Conservation (phyloP, 2,113 vertebrate genomes). For the Solea senegalensis region DNA sequence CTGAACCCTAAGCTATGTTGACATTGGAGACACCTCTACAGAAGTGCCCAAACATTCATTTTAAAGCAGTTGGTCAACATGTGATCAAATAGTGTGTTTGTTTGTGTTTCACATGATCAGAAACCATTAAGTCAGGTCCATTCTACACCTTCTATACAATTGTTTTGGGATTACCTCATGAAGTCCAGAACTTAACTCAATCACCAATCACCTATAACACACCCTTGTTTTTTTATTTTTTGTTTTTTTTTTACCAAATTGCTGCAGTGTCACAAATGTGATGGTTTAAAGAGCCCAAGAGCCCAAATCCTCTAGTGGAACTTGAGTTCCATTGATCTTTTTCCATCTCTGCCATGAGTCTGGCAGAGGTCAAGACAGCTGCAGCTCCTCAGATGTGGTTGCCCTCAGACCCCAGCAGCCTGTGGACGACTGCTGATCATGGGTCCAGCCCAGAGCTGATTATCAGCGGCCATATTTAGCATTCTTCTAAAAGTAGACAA, state of each 20-base stretch:
- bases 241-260: conserved; percentile 3
- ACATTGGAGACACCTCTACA: no score
- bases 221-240: background rate
- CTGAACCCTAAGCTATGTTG: no score
- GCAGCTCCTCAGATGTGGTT: conserved; percentile 52
- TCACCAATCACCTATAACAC: no score
- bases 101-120: no score
- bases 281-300: background rate
- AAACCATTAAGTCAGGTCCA: no score
- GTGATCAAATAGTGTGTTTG: no score
- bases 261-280: conserved; percentile 1
- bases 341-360: conserved; percentile 29
- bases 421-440: conserved; percentile 14
- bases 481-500: conserved; percentile 59
- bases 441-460: conserved; percentile 32
- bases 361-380: conserved; percentile 53
- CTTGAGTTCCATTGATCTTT: conserved; percentile 44
- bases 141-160: no score
- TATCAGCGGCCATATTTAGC: conserved; percentile 59
- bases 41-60: no score
- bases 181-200: no score
- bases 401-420: conserved; percentile 38
- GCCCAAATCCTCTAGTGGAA: conserved; percentile 1
- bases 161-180: no score
- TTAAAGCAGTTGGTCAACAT: no score